These are phyloP conservation scores for Phasia obesa DNA, from an alignment of 2,888 invertebrate genomes.

Conservation along the genomic window DNA sequence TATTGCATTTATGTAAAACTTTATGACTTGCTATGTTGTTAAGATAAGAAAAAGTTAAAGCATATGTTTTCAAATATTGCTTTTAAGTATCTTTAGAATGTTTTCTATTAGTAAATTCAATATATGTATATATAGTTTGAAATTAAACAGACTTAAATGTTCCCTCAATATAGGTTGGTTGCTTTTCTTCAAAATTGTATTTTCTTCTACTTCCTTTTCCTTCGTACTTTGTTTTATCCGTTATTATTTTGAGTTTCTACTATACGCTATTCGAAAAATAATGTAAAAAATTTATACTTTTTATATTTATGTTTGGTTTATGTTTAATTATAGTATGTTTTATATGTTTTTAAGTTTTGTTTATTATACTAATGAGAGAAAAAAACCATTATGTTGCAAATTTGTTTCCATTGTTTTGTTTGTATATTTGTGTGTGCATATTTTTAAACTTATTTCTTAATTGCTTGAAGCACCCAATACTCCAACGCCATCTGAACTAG, in stretches of 20 bases:
- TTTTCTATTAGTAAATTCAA: conserved; percentile 54
- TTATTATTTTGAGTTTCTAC: conserved; percentile 28
- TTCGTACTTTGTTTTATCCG: conserved; percentile 12
- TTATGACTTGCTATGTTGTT: conserved; percentile 14
- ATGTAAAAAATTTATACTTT: conserved; percentile 42
- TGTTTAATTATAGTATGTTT: conserved; percentile 5
- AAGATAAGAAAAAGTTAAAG: conserved; percentile 35
- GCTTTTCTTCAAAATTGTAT: conserved; percentile 23
- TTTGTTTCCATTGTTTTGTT: conserved; percentile 64
- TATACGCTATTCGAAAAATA: conserved; percentile 59
- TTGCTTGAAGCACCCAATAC: conserved; percentile 54
- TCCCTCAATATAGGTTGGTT: conserved; percentile 59
- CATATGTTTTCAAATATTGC: conserved; percentile 57
- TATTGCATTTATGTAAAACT: conserved; percentile 57
- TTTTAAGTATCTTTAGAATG: conserved; percentile 44
- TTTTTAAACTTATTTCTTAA: conserved; percentile 54
- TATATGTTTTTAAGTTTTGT: conserved; percentile 40
- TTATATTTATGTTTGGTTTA: conserved; percentile 33
- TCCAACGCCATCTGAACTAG: conserved; percentile 68
- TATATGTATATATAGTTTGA: conserved; percentile 45
- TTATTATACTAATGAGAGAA: conserved; percentile 67
- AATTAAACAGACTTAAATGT: conserved; percentile 68
- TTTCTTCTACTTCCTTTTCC: conserved; percentile 1
- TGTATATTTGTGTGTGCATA: conserved; percentile 36
- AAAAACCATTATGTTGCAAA: conserved; percentile 68